Evolutionary conservation across 2,113 vertebrate species (phyloP).

Genomic region (Crypturellus undulatus): DNA sequence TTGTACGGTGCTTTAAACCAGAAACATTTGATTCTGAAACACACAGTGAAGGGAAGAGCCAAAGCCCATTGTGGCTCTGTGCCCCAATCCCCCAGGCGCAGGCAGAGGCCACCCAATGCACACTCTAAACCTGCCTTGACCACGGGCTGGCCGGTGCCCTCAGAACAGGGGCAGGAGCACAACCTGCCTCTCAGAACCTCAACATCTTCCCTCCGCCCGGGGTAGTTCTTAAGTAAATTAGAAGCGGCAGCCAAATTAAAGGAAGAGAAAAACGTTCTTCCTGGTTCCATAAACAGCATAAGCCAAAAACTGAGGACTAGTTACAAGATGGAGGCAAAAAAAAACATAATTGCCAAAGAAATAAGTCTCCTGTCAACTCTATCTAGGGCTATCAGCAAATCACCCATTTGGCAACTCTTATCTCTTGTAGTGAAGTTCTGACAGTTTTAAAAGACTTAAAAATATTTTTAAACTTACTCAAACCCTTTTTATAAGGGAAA

Average conservation of each 20-base stretch:
- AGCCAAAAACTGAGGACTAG: background rate
- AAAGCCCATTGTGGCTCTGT: background rate
- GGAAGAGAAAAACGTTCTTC: background rate
- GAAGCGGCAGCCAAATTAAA: background rate
- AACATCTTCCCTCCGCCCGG: background rate
- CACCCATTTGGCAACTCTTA: background rate
- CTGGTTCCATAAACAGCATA: background rate
- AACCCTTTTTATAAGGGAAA: background rate
- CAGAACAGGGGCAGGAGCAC: background rate
- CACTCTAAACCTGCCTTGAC: fast-evolving
- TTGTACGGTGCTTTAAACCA: background rate
- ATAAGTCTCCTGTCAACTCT: background rate
- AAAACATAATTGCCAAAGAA: background rate
- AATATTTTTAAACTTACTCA: background rate
- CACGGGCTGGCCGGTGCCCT: background rate
- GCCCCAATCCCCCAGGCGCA: background rate
- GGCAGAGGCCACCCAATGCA: background rate
- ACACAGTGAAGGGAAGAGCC: background rate
- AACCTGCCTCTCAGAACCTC: background rate
- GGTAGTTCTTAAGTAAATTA: background rate
- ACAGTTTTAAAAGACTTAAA: background rate
- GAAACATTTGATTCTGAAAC: background rate
- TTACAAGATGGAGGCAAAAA: background rate
- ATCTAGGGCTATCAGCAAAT: background rate
- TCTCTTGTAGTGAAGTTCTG: background rate